Evolutionary conservation across 2,797 vertebrate species (phyloP), one percentile per base, ranked within the genome.

Genomic region (Danio tinwini): DNA sequence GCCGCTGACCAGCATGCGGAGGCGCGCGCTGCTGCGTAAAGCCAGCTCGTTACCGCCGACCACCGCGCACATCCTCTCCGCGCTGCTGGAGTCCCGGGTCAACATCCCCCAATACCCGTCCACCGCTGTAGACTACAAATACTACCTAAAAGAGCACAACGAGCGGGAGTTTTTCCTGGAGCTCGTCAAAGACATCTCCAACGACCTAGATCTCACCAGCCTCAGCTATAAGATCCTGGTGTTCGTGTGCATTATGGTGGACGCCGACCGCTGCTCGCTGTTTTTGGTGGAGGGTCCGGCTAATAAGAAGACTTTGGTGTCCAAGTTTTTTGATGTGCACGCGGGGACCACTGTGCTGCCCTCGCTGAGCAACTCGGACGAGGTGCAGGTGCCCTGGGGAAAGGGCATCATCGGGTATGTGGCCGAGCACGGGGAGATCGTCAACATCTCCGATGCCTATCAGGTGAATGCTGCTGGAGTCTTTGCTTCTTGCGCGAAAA

Each of bases 391-490:
- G 86, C 98, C 97, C 16, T 99, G 98, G 98, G 98, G 97, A 49
- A 99, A 98, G 91, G 98, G 98, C 5, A 98, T 98, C 89, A 97
- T 99, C 85, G 98, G 98, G 87, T 98, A 98, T 81, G 98, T 99
- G 81, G 96, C 96, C 7, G 96, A 99, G 76, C 97, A 98, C 70
- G 98, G 98, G 81, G 96, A 98, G 91, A 99, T 96, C 0, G 97
- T 98, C 88, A 99, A 97, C 92, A 97, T 99, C 78, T 94, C 97
- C 58, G 97, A 99, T 89, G 97, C 96, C 47, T 99, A 99, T 90
- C 96, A 99, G 98, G 98, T 99, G 65, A 52, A 67, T 37, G 16
- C 75, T 40, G 16, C 11, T 14, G 16, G 19, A 65, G 21, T 14
- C 13, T 13, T 39, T 65, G 17, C 6, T 19, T 7, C 40, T 67